A percentile compares a stretch with the other conserved stretches of the same genome.
These are phyloP conservation scores for Epinephelus cyanopodus DNA, from an alignment of 2,113 vertebrate genomes.

Conservation along the genomic window DNA sequence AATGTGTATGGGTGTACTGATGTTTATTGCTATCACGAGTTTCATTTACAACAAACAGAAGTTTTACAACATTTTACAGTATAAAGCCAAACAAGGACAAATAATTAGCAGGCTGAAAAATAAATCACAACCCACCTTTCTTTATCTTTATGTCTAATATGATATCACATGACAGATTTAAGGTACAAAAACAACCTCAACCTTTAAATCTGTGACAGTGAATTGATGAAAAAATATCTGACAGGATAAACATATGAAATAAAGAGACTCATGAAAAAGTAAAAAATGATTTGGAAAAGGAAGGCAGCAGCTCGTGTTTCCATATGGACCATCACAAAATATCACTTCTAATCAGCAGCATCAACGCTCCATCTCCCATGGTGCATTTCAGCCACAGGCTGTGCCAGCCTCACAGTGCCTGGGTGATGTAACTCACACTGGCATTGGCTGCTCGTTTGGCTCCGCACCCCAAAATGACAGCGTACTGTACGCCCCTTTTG, in stretches of 20 bases:
- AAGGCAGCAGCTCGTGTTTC: constrained; percentile 12
- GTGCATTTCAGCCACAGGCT: constrained; percentile 76
- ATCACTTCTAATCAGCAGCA: constrained; percentile 15
- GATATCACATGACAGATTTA: background rate
- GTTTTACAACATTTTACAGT: background rate
- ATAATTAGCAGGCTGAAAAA: background rate
- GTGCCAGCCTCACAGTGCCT: constrained; percentile 81
- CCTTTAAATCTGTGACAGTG: background rate
- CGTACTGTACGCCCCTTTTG: constrained; percentile 64
- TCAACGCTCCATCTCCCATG: constrained; percentile 59
- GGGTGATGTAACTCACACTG: constrained; percentile 76
- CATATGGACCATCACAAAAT: constrained; percentile 20
- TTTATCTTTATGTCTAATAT: background rate
- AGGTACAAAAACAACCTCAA: background rate
- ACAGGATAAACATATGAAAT: background rate
- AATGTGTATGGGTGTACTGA: background rate
- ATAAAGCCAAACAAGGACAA: background rate
- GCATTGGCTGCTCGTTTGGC: constrained; percentile 70
- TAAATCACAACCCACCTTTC: background rate
- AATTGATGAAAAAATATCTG: background rate
- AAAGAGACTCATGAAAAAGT: background rate
- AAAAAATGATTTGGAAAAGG: background rate
- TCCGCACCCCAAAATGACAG: constrained; percentile 71
- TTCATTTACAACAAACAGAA: background rate
- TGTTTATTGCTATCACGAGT: background rate